phyloP scores from a whole-genome alignment of 2,888 invertebrate genomes.

The Lydus trimaculatus region DNA sequence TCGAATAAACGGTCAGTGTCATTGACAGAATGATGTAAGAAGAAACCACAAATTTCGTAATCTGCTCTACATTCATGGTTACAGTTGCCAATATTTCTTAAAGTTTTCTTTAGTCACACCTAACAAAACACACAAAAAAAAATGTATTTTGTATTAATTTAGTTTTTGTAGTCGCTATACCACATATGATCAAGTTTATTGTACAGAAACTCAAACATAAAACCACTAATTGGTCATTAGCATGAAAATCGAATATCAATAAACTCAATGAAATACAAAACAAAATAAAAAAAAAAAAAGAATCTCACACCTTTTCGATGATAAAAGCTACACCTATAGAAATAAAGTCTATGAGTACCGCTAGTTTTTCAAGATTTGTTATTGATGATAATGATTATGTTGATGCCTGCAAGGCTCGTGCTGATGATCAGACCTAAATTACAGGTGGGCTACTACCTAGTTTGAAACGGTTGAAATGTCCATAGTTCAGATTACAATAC shows the following conservation, averaged over 20 bases:
- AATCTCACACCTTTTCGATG: background rate
- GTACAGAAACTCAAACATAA: no score
- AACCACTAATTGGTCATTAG: background rate
- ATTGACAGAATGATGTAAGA: background rate
- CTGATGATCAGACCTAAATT: constrained; percentile 3
- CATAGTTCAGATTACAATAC: no score
- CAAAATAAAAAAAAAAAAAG: background rate
- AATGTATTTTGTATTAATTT: background rate
- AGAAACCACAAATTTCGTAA: background rate
- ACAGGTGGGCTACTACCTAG: constrained; percentile 6
- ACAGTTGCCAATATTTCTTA: background rate
- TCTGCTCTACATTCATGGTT: background rate
- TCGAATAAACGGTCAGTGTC: background rate
- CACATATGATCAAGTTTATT: no score
- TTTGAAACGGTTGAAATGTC: no score
- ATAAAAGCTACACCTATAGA: background rate
- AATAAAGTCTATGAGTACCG: background rate
- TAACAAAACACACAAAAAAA: background rate
- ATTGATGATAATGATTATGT: background rate
- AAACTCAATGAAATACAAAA: no score
- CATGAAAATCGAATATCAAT: background rate
- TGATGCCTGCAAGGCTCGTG: constrained; percentile 3
- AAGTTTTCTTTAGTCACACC: background rate
- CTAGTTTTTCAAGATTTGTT: background rate
- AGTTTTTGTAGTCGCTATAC: no score